phyloP scores from a whole-genome alignment of 23 tunicate species.

The Phallusia fumigata region DNA sequence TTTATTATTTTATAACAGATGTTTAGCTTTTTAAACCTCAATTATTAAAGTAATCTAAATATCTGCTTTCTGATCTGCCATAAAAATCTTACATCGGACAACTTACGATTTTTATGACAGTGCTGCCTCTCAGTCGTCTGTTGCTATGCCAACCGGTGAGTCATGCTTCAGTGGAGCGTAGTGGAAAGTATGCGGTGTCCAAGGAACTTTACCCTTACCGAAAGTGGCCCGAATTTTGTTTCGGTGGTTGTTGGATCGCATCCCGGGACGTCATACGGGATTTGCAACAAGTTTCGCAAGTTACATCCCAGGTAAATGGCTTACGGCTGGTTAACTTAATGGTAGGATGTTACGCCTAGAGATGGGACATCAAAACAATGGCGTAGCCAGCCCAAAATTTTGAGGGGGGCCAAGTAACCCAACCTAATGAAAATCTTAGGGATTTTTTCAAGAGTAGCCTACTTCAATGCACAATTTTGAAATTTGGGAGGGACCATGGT shows the following conservation, averaged over 20 bases:
- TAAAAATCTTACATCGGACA: background rate
- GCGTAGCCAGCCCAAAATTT: no score
- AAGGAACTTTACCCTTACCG: slow-evolving; percentile 28
- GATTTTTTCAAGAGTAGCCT: no score
- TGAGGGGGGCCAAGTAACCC: no score
- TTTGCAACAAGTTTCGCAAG: slow-evolving; percentile 29
- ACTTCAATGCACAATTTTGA: no score
- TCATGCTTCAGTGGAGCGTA: slow-evolving; percentile 41
- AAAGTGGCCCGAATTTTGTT: slow-evolving; percentile 74
- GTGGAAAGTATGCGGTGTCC: slow-evolving; percentile 58
- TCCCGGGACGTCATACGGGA: slow-evolving; percentile 54
- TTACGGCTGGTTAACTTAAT: no score
- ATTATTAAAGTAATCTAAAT: no score
- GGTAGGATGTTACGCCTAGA: no score
- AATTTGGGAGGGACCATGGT: no score
- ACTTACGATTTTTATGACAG: slow-evolving; percentile 12
- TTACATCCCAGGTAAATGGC: slow-evolving; percentile 35
- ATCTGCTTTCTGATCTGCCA: background rate
- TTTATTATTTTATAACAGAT: no score
- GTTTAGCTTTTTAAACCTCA: no score
- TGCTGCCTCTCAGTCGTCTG: slow-evolving; percentile 24
- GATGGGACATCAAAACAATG: no score
- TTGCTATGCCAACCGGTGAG: slow-evolving; percentile 43
- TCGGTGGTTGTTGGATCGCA: slow-evolving; percentile 79
- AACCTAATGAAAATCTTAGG: no score